phyloP scores from a whole-genome alignment of 2,888 invertebrate genomes.

The Melieria crassipennis region DNA sequence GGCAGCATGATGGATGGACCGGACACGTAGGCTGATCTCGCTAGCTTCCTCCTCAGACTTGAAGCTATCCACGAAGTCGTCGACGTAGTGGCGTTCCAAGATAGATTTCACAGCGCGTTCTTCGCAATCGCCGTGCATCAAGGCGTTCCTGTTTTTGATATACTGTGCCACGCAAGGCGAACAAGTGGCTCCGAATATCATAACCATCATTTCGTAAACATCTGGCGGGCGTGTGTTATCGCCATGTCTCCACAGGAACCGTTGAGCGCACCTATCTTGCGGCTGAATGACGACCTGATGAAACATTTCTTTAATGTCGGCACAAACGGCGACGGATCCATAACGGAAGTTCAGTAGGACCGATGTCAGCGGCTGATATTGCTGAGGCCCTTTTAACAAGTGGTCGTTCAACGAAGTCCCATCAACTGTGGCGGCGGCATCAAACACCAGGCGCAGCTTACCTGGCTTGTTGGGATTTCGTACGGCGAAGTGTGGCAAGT shows the following conservation, averaged over 20 bases:
- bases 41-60: conserved; percentile 27
- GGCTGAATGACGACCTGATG: conserved; percentile 44
- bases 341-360: too few relatives aligned
- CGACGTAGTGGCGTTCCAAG: not conserved
- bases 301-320: conserved; percentile 46
- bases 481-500: conserved; percentile 50
- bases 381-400: too few relatives aligned
- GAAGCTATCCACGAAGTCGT: conserved; percentile 16
- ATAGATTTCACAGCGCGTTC: conserved; percentile 33
- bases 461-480: conserved; percentile 50
- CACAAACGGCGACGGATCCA: conserved; percentile 46
- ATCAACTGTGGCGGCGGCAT: conserved; percentile 50
- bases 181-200: conserved; percentile 43
- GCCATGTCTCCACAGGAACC: too few relatives aligned
- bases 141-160: conserved; percentile 40
- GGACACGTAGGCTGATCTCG: conserved; percentile 26
- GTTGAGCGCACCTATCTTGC: conserved; percentile 51
- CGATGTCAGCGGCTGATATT: too few relatives aligned
- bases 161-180: conserved; percentile 37
- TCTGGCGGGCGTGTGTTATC: conserved; percentile 10
- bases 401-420: conserved; percentile 43
- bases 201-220: conserved; percentile 36
- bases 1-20: conserved; percentile 14
- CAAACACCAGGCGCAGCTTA: conserved; percentile 51
- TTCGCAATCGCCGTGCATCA: conserved; percentile 12